Evolutionary conservation across 1,140 invertebrate species (phyloP).

Genomic region (Rhopalosiphum maidis): DNA sequence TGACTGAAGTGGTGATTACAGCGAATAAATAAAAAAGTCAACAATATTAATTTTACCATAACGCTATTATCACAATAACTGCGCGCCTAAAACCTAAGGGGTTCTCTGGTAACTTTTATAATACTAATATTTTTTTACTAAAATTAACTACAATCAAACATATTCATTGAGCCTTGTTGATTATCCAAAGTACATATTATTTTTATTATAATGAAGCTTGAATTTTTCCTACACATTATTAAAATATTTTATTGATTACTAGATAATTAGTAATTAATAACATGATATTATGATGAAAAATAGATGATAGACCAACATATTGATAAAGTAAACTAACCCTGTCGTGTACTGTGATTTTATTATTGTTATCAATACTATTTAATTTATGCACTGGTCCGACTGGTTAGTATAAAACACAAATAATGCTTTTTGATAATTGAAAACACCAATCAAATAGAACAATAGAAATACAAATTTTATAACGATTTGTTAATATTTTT

Average conservation of each 20-base stretch:
- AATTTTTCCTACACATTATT: slow-evolving; percentile 50
- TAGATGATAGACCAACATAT: not conserved
- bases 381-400: not conserved
- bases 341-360: slow-evolving; percentile 37
- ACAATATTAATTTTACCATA: slow-evolving; percentile 54
- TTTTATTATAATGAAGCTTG: slow-evolving; percentile 56
- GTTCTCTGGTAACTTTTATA: slow-evolving; percentile 55
- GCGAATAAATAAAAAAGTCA: slow-evolving; percentile 45
- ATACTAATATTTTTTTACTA: slow-evolving; percentile 46
- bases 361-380: not conserved
- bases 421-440: slow-evolving; percentile 22
- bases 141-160: slow-evolving; percentile 53
- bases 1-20: slow-evolving; percentile 39
- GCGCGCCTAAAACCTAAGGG: slow-evolving; percentile 55
- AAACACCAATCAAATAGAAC: slow-evolving; percentile 39
- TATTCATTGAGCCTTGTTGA: slow-evolving; percentile 56
- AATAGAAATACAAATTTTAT: not conserved
- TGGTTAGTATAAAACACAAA: not conserved
- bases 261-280: slow-evolving; percentile 12
- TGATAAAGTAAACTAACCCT: slow-evolving; percentile 18
- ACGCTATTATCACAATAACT: slow-evolving; percentile 58
- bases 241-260: slow-evolving; percentile 37
- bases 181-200: slow-evolving; percentile 57
- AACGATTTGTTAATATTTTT: not conserved
- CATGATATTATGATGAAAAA: slow-evolving; percentile 15